A percentile compares a stretch with the other conserved stretches of the same genome.
Evolutionary conservation across 2,888 invertebrate genomes (phyloP).

Genomic region (Euplexia lucipara): DNA sequence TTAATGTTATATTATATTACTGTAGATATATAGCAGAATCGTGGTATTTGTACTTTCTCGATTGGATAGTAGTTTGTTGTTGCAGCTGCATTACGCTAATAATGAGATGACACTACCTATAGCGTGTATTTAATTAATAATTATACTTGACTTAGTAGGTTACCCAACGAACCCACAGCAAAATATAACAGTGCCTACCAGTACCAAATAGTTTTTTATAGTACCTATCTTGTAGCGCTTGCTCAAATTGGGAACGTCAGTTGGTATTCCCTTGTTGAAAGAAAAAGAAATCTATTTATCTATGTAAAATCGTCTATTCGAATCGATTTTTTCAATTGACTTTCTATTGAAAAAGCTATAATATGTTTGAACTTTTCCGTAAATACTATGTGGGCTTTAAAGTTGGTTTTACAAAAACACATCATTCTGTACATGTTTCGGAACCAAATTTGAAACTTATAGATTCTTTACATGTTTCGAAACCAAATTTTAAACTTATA

Average conservation of each 20-base stretch:
- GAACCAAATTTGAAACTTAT: too few relatives aligned
- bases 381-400: too few relatives aligned
- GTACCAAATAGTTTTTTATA: background rate
- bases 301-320: background rate
- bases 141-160: too few relatives aligned
- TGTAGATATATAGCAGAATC: background rate
- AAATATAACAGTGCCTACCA: background rate
- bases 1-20: too few relatives aligned
- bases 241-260: slow-evolving; percentile 14
- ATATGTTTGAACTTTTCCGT: too few relatives aligned
- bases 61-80: background rate
- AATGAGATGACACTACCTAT: background rate
- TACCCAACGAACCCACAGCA: background rate
- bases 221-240: background rate
- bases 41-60: background rate
- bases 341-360: too few relatives aligned
- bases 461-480: too few relatives aligned
- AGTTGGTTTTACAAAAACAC: too few relatives aligned
- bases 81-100: background rate
- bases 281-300: background rate
- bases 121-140: background rate
- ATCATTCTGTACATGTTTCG: too few relatives aligned
- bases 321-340: too few relatives aligned
- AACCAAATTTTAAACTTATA: too few relatives aligned
- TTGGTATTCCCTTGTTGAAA: slow-evolving; percentile 13